Percentiles rank a stretch among this genome's conserved stretches.
Conservation (phyloP, 2,113 vertebrate genomes). For the Cathartes aura region DNA sequence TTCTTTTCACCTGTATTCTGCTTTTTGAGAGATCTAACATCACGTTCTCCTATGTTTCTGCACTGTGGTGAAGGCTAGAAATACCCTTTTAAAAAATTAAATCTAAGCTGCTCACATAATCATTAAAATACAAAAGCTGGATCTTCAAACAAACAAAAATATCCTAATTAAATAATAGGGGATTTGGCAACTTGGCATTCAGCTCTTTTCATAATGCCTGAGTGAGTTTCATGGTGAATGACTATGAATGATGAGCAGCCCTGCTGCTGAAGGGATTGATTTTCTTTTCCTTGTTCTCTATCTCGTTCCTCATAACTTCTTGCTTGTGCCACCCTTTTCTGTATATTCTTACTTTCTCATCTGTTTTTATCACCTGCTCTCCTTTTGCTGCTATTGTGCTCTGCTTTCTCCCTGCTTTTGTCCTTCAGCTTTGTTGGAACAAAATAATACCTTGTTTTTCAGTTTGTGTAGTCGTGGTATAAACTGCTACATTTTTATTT, state of each 20-base stretch:
- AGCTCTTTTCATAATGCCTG: neutral
- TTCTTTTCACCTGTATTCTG: neutral
- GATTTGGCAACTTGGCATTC: conserved; percentile 34
- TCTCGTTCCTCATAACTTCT: neutral
- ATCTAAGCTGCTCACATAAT: conserved; percentile 9
- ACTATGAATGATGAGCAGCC: neutral
- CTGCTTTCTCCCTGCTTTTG: neutral
- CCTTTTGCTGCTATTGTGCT: neutral
- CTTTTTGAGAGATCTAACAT: neutral
- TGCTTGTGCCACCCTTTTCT: neutral
- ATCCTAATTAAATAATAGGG: conserved; percentile 21
- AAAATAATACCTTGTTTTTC: neutral
- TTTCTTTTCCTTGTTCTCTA: conserved; percentile 20
- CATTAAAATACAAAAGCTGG: conserved; percentile 31
- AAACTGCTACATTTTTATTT: neutral
- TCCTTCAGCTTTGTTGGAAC: neutral
- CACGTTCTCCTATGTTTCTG: neutral
- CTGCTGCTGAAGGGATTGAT: neutral
- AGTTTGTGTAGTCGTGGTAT: accelerated
- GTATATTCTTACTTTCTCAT: neutral
- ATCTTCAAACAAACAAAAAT: conserved; percentile 30
- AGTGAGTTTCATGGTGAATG: conserved; percentile 51
- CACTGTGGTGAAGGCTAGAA: neutral
- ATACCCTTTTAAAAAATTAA: neutral
- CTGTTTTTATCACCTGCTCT: neutral